A percentile compares a stretch with the other conserved stretches of the same genome.
Conservation (phyloP, 1,140 invertebrate species). For the Bombyx mandarina region DNA sequence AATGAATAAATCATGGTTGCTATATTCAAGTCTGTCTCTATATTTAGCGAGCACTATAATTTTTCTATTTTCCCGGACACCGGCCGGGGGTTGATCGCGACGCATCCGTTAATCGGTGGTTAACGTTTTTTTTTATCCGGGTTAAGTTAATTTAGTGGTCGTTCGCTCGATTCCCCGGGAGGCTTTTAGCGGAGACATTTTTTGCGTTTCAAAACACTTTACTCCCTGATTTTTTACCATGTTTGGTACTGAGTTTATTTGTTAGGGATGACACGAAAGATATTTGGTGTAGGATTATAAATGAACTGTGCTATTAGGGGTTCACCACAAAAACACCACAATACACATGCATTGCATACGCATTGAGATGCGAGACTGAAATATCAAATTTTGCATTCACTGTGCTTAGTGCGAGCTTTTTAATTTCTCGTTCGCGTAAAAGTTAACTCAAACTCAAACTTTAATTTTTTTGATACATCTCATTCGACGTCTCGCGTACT, state of each 20-base stretch:
- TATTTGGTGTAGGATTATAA: no score
- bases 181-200: not conserved
- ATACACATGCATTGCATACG: no score
- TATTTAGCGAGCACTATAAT: not conserved
- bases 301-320: no score
- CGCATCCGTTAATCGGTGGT: conserved; percentile 1
- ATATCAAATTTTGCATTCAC: no score
- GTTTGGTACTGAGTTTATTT: not conserved
- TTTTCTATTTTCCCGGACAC: conserved; percentile 18
- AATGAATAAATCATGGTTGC: no score
- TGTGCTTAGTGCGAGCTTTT: no score
- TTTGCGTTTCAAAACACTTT: not conserved
- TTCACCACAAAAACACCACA: no score
- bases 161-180: conserved; percentile 17
- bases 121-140: conserved; percentile 12
- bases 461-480: no score
- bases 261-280: not conserved
- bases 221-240: not conserved
- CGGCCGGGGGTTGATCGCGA: conserved; percentile 1
- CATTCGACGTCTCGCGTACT: no score
- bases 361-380: no score
- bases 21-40: conserved; percentile 1
- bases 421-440: no score
- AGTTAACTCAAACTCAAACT: no score
- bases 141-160: conserved; percentile 43